Percentiles rank a stretch among this genome's conserved stretches.
These are phyloP conservation scores for Drosophila ercepeae DNA, from an alignment of 1,140 invertebrate species.

Conservation along the genomic window DNA sequence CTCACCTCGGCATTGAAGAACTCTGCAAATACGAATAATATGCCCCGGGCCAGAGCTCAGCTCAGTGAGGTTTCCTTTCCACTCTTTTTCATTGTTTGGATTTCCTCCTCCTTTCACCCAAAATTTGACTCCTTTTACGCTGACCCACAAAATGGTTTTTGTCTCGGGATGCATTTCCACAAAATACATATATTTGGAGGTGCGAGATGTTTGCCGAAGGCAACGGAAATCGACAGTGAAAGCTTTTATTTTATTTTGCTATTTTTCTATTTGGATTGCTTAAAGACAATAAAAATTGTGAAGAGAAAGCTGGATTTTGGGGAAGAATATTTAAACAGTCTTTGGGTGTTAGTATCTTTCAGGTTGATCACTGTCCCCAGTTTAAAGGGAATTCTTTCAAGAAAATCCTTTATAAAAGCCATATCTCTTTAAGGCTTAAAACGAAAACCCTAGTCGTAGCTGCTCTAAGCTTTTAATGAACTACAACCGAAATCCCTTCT, in stretches of 20 bases:
- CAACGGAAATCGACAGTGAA: conserved; percentile 35
- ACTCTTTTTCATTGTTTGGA: neutral
- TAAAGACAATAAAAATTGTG: conserved; percentile 12
- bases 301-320: too few relatives aligned
- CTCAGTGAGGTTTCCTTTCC: neutral
- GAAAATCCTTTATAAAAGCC: too few relatives aligned
- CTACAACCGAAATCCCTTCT: too few relatives aligned
- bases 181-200: neutral
- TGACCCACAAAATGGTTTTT: conserved; percentile 38
- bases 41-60: conserved; percentile 22
- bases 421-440: too few relatives aligned
- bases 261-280: conserved; percentile 25
- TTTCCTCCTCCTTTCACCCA: neutral
- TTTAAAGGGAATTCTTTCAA: too few relatives aligned
- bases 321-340: too few relatives aligned
- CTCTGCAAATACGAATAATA: conserved; percentile 66
- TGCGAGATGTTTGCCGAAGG: conserved; percentile 3
- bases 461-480: too few relatives aligned
- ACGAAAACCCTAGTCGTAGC: too few relatives aligned
- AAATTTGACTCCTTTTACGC: conserved; percentile 1
- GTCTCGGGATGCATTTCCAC: conserved; percentile 34
- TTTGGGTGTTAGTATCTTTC: too few relatives aligned
- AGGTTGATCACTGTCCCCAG: too few relatives aligned
- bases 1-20: conserved; percentile 60
- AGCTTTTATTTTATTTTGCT: conserved; percentile 14